These are phyloP conservation scores for Gymnopithys bicolor DNA, from an alignment of 2,797 vertebrate species.

Conservation along the genomic window DNA sequence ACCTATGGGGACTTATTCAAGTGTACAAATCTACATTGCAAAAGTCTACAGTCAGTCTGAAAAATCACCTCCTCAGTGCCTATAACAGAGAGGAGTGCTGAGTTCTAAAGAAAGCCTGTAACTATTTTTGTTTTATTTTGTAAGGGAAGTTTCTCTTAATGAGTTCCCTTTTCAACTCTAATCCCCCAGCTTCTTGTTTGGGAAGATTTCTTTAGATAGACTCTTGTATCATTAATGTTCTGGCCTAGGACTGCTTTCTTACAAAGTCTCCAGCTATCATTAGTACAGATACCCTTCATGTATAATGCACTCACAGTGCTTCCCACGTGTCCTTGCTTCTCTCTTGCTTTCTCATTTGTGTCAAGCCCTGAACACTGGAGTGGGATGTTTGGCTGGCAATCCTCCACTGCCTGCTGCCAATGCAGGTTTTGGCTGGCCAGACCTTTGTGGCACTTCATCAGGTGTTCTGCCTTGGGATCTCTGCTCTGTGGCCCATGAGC, in stretches of 20 bases:
- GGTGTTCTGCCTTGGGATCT: background rate
- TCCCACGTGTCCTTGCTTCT: background rate
- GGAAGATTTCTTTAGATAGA: slow-evolving; percentile 35
- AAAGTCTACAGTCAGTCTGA: slow-evolving; percentile 3
- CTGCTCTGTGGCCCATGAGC: fast-evolving
- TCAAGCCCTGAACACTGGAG: background rate
- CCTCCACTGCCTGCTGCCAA: background rate
- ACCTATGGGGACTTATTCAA: slow-evolving; percentile 1
- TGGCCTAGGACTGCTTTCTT: background rate
- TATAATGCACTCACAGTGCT: background rate
- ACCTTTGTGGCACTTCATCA: background rate
- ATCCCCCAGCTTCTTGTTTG: slow-evolving; percentile 49
- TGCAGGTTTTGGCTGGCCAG: fast-evolving
- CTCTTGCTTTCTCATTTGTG: background rate
- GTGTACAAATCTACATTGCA: slow-evolving; percentile 30
- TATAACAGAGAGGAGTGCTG: background rate
- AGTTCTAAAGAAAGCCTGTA: slow-evolving; percentile 6
- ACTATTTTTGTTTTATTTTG: slow-evolving; percentile 28
- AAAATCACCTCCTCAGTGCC: slow-evolving; percentile 32
- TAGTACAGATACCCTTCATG: background rate
- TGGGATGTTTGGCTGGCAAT: background rate
- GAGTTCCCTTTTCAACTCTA: slow-evolving; percentile 42
- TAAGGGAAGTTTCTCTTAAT: slow-evolving; percentile 27
- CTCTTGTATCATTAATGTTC: slow-evolving; percentile 26
- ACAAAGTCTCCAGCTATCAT: background rate